A percentile compares a stretch with the other conserved stretches of the same genome.
Conservation (phyloP, 2,888 invertebrate species). For the Drosophila aldrichi region DNA sequence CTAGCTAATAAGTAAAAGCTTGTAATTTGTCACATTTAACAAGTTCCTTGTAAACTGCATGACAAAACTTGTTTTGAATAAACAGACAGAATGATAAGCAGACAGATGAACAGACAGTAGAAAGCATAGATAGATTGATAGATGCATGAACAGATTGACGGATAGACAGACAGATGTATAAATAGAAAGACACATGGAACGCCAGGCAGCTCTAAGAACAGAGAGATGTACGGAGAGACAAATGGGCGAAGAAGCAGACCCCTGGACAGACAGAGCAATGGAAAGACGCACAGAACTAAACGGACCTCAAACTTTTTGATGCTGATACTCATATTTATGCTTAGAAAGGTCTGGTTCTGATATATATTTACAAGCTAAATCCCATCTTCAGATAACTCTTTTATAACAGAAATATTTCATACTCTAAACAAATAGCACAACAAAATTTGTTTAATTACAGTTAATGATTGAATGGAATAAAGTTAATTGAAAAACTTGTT, state of each 20-base stretch:
- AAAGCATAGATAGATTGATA: too few species aligned
- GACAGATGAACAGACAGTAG: neutral
- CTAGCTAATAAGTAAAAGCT: too few species aligned
- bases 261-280: neutral
- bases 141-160: too few species aligned
- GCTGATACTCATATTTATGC: neutral
- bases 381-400: too few species aligned
- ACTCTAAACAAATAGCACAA: too few species aligned
- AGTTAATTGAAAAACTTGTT: neutral
- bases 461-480: neutral
- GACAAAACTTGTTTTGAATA: too few species aligned
- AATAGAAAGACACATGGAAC: neutral
- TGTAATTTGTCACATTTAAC: too few species aligned
- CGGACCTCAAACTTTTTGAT: too few species aligned
- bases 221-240: neutral
- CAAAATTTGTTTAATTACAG: neutral
- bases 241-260: neutral
- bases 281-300: neutral
- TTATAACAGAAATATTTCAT: too few species aligned
- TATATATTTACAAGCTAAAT: too few species aligned
- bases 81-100: neutral
- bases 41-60: too few species aligned
- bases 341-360: neutral
- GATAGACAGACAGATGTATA: neutral
- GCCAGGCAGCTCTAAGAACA: neutral